A percentile compares a stretch with the other conserved stretches of the same genome.
Conservation (phyloP, 2,797 vertebrate species). For the Sus cebifrons region DNA sequence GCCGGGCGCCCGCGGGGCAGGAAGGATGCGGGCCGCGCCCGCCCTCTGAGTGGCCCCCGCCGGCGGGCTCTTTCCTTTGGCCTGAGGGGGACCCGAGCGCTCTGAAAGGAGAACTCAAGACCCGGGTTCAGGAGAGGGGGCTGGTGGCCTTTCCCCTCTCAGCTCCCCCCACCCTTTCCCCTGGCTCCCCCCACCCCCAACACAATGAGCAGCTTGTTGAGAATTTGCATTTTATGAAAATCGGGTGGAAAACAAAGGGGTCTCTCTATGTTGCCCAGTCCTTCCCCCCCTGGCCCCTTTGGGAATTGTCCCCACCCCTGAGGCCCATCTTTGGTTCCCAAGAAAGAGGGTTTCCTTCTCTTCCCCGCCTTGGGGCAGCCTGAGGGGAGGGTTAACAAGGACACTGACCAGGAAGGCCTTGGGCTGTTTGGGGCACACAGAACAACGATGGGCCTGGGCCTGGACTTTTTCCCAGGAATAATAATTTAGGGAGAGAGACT, state of each 20-base stretch:
- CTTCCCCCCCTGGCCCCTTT: slow-evolving; percentile 53
- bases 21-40: slow-evolving; percentile 83
- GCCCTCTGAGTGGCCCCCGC: slow-evolving; percentile 12
- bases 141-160: slow-evolving; percentile 54
- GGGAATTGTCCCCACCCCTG: slow-evolving; percentile 68
- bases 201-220: slow-evolving; percentile 86
- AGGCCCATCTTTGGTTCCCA: slow-evolving; percentile 18
- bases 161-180: slow-evolving; percentile 7
- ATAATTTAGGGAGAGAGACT: slow-evolving; percentile 22
- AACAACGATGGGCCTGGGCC: background rate
- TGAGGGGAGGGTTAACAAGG: background rate
- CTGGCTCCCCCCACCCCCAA: slow-evolving; percentile 56
- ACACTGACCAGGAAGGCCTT: background rate
- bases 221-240: slow-evolving; percentile 89
- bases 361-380: slow-evolving; percentile 27
- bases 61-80: slow-evolving; percentile 63
- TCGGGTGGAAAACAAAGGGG: slow-evolving; percentile 85
- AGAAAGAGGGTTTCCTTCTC: slow-evolving; percentile 62
- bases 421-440: background rate
- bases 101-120: background rate
- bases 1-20: slow-evolving; percentile 70
- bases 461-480: slow-evolving; percentile 40
- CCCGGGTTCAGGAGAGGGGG: slow-evolving; percentile 66
- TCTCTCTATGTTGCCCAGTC: slow-evolving; percentile 79
- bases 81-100: background rate